These are phyloP conservation scores for Piscicola geometra DNA, from an alignment of 2,888 invertebrate genomes.

Conservation along the genomic window DNA sequence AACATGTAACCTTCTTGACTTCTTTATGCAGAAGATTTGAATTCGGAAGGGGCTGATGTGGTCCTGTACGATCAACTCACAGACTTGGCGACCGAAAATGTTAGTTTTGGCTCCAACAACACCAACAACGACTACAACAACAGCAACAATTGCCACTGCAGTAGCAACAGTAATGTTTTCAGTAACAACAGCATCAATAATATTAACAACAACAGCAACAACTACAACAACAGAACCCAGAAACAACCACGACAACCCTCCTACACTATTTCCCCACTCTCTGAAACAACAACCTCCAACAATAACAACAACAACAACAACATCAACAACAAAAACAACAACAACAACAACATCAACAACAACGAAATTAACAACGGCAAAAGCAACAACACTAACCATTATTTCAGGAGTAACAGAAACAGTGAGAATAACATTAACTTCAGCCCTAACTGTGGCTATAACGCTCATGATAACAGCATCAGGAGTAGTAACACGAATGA, in stretches of 20 bases:
- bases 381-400: neutral
- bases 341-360: constrained; percentile 15
- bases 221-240: neutral
- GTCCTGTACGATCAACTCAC: neutral
- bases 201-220: neutral
- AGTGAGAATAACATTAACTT: too few species aligned
- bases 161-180: neutral
- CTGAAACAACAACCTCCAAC: neutral
- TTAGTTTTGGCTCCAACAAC: neutral
- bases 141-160: neutral
- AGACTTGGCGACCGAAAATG: neutral
- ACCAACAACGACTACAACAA: neutral
- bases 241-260: neutral
- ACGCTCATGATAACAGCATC: neutral
- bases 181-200: neutral
- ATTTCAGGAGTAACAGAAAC: neutral
- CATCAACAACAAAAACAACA: neutral
- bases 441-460: too few species aligned
- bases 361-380: neutral
- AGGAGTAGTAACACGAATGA: neutral
- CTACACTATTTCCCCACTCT: neutral
- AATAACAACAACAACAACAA: neutral
- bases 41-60: neutral
- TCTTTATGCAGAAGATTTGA: constrained; percentile 2
- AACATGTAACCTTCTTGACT: too few species aligned